Conservation (phyloP, 1,140 invertebrate genomes). For the Drosophila elegans region DNA sequence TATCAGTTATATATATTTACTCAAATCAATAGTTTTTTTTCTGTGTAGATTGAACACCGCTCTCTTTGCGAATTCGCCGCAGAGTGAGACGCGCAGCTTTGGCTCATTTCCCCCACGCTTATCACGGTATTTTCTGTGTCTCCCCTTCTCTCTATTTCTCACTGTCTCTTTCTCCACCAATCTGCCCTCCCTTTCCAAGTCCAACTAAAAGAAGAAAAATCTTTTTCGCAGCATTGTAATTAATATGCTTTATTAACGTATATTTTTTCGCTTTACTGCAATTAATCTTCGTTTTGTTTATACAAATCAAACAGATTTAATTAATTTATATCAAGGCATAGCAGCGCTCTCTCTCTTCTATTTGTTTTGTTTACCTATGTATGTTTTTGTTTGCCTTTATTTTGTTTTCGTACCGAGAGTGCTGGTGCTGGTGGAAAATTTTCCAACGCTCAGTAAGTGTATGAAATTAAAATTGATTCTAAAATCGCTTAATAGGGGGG, state of each 20-base stretch:
- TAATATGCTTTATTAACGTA: constrained; percentile 49
- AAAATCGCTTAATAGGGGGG: constrained; percentile 12
- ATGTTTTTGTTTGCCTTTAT: constrained; percentile 56
- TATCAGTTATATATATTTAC: too few relatives aligned
- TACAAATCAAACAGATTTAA: constrained; percentile 53
- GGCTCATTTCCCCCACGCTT: constrained; percentile 35
- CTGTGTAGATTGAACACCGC: neutral
- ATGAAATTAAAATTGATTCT: constrained; percentile 76
- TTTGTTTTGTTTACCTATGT: constrained; percentile 61
- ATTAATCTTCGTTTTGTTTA: constrained; percentile 54
- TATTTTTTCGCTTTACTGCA: constrained; percentile 25
- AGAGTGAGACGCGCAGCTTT: constrained; percentile 65
- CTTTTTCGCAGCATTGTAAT: constrained; percentile 23
- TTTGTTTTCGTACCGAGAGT: constrained; percentile 49
- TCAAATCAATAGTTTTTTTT: constrained; percentile 18
- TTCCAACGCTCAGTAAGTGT: constrained; percentile 71
- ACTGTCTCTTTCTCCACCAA: neutral
- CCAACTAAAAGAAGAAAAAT: constrained; percentile 25
- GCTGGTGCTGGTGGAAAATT: constrained; percentile 77
- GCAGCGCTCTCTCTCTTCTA: constrained; percentile 12
- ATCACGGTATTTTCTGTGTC: constrained; percentile 36
- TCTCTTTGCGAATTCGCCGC: constrained; percentile 63
- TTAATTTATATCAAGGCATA: constrained; percentile 43
- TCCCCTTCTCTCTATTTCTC: neutral
- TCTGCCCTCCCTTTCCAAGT: constrained; percentile 10